Evolutionary conservation across 2,797 vertebrate species (phyloP).

Genomic region (Sebastes aleutianus): DNA sequence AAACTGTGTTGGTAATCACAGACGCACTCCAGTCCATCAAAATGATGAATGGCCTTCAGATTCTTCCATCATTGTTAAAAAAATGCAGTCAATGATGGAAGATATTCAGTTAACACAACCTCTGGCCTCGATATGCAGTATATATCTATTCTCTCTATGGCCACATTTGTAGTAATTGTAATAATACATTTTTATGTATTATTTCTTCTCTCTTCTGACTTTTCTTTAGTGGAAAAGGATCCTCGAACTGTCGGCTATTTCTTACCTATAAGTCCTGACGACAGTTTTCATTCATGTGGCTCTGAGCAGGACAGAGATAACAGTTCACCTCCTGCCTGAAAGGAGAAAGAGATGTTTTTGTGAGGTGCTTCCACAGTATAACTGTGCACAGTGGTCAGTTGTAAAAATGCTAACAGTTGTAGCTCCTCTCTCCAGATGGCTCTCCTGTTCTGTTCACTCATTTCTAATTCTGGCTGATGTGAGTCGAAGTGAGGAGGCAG

Average conservation of each 20-base stretch:
- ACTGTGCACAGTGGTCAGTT: neutral
- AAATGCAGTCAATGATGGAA: too few species aligned
- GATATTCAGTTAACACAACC: too few species aligned
- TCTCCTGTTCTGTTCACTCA: constrained; percentile 10
- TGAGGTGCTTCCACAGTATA: neutral
- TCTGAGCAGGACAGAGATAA: neutral
- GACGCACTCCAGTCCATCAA: too few species aligned
- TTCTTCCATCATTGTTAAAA: too few species aligned
- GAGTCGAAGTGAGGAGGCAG: constrained; percentile 37
- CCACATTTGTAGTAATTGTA: too few species aligned
- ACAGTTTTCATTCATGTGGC: neutral
- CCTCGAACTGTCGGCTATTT: neutral
- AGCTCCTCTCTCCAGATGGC: too few species aligned
- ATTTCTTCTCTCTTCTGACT: neutral
- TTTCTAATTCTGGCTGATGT: constrained; percentile 48
- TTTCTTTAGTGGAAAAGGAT: neutral
- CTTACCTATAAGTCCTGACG: neutral
- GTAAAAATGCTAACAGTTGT: neutral
- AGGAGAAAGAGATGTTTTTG: neutral
- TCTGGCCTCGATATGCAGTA: too few species aligned
- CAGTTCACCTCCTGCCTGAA: neutral
- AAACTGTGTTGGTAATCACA: too few species aligned
- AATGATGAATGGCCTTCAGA: too few species aligned
- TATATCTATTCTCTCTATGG: too few species aligned
- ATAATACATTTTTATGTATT: neutral